phyloP scores from a whole-genome alignment of 2,113 vertebrate species.

The Notarius quadriscutis region DNA sequence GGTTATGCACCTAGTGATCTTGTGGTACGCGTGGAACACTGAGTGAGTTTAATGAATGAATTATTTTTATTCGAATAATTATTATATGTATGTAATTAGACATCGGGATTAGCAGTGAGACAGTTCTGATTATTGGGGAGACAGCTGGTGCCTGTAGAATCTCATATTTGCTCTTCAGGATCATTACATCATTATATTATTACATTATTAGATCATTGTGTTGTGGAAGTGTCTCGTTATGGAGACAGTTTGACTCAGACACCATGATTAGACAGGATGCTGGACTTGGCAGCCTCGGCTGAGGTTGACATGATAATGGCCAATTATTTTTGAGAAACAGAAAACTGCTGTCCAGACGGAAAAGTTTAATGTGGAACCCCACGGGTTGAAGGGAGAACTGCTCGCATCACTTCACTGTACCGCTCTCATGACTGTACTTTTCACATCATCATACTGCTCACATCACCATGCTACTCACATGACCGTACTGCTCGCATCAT shows the following conservation, averaged over 20 bases:
- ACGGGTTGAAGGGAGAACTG: neutral
- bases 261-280: slow-evolving; percentile 27
- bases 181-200: slow-evolving; percentile 26
- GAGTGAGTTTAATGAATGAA: neutral
- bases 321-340: slow-evolving; percentile 32
- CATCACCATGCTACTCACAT: neutral
- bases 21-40: neutral
- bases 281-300: slow-evolving; percentile 27
- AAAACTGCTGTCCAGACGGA: slow-evolving; percentile 31
- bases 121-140: slow-evolving; percentile 14
- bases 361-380: slow-evolving; percentile 18
- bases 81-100: neutral
- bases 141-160: neutral
- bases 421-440: neutral
- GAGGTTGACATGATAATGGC: slow-evolving; percentile 26
- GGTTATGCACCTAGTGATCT: neutral
- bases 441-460: neutral
- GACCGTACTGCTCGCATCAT: neutral
- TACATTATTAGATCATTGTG: slow-evolving; percentile 30
- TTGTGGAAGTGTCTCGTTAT: slow-evolving; percentile 30
- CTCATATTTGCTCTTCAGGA: slow-evolving; percentile 17
- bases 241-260: slow-evolving; percentile 12
- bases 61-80: slow-evolving; percentile 3
- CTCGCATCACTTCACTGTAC: neutral
- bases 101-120: neutral